These are phyloP conservation scores for Dascillus cervinus DNA, from an alignment of 2,888 invertebrate species.

Conservation along the genomic window DNA sequence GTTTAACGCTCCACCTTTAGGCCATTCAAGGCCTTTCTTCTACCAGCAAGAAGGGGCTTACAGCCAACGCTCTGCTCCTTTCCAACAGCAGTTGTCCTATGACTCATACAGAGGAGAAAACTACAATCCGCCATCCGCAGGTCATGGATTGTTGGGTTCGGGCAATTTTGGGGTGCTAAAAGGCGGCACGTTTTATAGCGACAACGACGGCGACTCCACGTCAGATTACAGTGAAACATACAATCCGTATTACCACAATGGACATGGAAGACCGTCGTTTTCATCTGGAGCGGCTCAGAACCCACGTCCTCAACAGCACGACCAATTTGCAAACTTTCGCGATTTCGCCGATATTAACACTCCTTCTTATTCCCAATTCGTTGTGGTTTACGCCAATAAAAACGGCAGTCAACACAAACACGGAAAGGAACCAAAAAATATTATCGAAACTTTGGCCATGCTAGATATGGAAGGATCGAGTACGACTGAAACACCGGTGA, in stretches of 20 bases:
- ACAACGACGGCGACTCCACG: constrained; percentile 59
- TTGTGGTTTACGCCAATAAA: constrained; percentile 77
- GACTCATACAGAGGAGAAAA: constrained; percentile 28
- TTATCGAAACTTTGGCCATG: constrained; percentile 70
- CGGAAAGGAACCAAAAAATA: constrained; percentile 62
- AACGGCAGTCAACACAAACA: constrained; percentile 56
- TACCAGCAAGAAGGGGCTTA: constrained; percentile 54
- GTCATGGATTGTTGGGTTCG: constrained; percentile 62
- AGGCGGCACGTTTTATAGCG: constrained; percentile 78
- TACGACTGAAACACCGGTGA: constrained; percentile 23
- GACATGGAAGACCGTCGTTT: constrained; percentile 62
- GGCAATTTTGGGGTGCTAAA: constrained; percentile 82
- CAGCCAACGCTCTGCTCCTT: constrained; percentile 46
- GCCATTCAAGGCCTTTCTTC: constrained; percentile 54
- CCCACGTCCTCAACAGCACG: constrained; percentile 68
- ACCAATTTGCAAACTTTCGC: constrained; percentile 83
- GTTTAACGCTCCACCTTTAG: constrained; percentile 49
- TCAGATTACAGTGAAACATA: constrained; percentile 45
- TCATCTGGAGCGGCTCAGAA: constrained; percentile 52
- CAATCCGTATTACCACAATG: constrained; percentile 58
- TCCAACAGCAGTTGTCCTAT: constrained; percentile 30
- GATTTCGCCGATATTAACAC: constrained; percentile 87
- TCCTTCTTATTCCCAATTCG: constrained; percentile 74
- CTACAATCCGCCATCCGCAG: constrained; percentile 15
- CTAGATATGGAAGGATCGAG: constrained; percentile 51